phyloP scores from a whole-genome alignment of 2,888 invertebrate species.

The Aleiodes leptofemur region DNA sequence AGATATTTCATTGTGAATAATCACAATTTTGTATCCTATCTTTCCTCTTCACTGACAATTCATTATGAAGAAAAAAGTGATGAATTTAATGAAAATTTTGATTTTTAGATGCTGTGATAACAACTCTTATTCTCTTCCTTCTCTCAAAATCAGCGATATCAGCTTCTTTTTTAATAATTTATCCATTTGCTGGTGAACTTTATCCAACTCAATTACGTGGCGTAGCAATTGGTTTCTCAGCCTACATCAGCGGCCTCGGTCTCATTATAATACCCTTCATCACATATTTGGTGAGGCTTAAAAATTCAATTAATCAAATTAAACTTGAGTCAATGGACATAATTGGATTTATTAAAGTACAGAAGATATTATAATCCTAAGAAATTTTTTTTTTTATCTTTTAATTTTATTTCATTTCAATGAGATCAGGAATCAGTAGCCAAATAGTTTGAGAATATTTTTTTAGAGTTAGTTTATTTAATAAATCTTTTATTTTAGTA shows the following conservation, averaged over 20 bases:
- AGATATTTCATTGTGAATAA: too few species aligned
- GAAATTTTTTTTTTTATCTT: slow-evolving; percentile 28
- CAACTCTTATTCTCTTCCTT: slow-evolving; percentile 86
- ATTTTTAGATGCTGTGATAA: slow-evolving; percentile 82
- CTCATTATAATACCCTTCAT: slow-evolving; percentile 93
- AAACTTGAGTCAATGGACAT: slow-evolving; percentile 41
- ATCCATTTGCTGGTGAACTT: slow-evolving; percentile 93
- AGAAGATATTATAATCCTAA: slow-evolving; percentile 50
- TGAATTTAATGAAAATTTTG: slow-evolving; percentile 9
- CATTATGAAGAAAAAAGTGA: not conserved
- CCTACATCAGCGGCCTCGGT: slow-evolving; percentile 92
- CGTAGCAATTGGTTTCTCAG: slow-evolving; percentile 92
- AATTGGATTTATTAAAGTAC: slow-evolving; percentile 56
- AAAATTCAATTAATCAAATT: slow-evolving; percentile 23
- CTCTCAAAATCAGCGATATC: slow-evolving; percentile 93
- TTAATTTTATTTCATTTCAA: slow-evolving; percentile 11
- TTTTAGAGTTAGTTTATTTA: slow-evolving; percentile 3
- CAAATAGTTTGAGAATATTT: slow-evolving; percentile 5
- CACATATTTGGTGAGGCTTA: slow-evolving; percentile 86
- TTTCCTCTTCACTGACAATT: too few species aligned
- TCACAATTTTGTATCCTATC: too few species aligned
- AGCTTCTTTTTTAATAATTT: slow-evolving; percentile 93
- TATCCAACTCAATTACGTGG: slow-evolving; percentile 94
- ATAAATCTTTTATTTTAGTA: slow-evolving; percentile 1
- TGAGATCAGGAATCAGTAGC: slow-evolving; percentile 18